Base-by-base conservation (phyloP, 2,113 vertebrate species). In the Hydrolagus affinis region DNA sequence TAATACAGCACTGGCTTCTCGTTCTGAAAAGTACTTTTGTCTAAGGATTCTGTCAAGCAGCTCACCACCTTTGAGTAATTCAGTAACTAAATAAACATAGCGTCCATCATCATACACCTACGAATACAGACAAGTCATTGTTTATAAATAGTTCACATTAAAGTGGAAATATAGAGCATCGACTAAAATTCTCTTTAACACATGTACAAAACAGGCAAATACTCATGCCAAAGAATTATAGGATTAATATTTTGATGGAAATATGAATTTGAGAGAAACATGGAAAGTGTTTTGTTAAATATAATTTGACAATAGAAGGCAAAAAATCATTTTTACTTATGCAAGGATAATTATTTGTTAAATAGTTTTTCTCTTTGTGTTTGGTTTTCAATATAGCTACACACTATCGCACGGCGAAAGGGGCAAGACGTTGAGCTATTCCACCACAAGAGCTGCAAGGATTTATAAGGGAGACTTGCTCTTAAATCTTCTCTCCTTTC, bases 21-120 rank as follows among this genome's bases (percentile, higher is more conserved):
- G 90, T 89, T 99, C 98, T 0, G 97, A 98, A 91, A 99, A 99
- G 88, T 95, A 97, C 88, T 99, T 98, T 92, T 98, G 95, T 85
- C 96, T 91, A 87, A 99, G 95, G 89, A 99, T 99, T 70, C 93
- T 93, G 88, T 99, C 97, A 73, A 99, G 93, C 87, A 99, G 94
- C 88, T 99, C 97, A 17, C 97, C 97, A 14, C 98, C 97, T 87
- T 98, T 99, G 96, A 99, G 97, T 88, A 98, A 92, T 88, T 99
- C 98, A 0, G 95, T 98, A 85, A 98, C 96, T 89, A 99, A 91
- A 89, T 98, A 99, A 64, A 97, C 95, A 86, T 95, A 98, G 87
- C 95, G 94, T 87, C 96, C 96, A 88, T 98, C 97, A 44, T 98
- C 96, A 80, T 97, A 99, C 85, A 98, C 98, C 97, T 99, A 87